phyloP scores from a whole-genome alignment of 2,113 vertebrate species.

The Lagopus leucura region DNA sequence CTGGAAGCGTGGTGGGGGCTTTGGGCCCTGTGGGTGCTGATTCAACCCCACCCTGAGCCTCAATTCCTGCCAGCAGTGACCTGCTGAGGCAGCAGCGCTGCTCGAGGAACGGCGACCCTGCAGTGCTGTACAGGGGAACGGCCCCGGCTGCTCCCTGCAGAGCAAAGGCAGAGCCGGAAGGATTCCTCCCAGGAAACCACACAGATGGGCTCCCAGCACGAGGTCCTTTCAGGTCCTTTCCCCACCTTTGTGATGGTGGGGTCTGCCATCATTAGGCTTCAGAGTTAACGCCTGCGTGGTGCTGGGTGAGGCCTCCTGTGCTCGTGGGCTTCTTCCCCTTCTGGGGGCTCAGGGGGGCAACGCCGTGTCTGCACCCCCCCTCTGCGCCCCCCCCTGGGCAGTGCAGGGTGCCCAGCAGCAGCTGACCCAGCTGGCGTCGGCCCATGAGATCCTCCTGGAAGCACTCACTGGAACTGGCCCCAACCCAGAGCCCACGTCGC shows the following conservation, averaged over 20 bases:
- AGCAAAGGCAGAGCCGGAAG: background rate
- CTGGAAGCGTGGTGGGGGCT: slow-evolving; percentile 14
- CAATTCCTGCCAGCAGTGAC: background rate
- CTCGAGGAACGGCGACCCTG: no score
- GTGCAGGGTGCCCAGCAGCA: background rate
- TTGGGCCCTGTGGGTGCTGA: background rate
- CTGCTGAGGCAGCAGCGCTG: background rate
- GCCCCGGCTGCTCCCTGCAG: background rate
- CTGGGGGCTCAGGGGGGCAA: no score
- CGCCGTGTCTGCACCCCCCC: background rate
- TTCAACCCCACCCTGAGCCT: background rate
- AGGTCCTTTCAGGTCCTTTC: background rate
- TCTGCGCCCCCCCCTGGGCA: no score
- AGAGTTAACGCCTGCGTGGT: background rate
- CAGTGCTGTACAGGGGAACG: no score
- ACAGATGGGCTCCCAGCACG: rapidly evolving
- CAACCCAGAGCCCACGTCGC: slow-evolving; percentile 12
- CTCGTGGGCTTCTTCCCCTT: background rate
- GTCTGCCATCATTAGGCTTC: background rate
- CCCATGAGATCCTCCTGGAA: background rate
- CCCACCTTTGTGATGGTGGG: rapidly evolving
- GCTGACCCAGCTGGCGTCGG: background rate
- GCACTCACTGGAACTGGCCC: background rate
- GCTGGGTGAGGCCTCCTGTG: background rate
- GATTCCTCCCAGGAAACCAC: background rate